Conservation (phyloP, 1,140 invertebrate genomes). For the Batillaria attramentaria region DNA sequence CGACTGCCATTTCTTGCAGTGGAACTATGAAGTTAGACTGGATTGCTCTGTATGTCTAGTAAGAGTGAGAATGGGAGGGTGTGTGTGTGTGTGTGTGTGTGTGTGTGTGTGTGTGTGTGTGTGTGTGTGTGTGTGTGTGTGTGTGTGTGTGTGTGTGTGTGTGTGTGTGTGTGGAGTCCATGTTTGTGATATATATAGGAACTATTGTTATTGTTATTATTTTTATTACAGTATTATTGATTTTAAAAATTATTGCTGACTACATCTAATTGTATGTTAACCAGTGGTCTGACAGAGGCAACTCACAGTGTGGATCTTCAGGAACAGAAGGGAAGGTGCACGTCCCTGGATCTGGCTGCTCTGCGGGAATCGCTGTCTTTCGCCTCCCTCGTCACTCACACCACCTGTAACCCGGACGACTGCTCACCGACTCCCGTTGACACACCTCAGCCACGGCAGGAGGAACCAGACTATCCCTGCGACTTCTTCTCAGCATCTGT, state of each 20-base stretch:
- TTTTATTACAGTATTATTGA: neutral
- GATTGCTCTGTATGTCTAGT: no score
- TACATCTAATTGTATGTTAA: no score
- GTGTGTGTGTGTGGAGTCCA: neutral
- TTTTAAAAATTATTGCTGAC: no score
- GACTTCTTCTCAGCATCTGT: conserved; percentile 1
- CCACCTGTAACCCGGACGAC: conserved; percentile 22
- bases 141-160: conserved; percentile 16
- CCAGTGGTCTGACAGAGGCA: conserved; percentile 26
- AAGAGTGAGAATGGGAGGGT: no score
- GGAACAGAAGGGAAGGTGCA: conserved; percentile 14
- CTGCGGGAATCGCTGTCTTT: conserved; percentile 14
- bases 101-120: neutral
- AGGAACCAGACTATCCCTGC: neutral
- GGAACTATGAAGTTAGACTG: no score
- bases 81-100: neutral
- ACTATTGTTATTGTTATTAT: neutral
- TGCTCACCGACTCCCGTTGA: conserved; percentile 4
- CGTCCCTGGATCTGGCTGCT: neutral
- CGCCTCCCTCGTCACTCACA: neutral
- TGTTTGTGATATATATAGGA: no score
- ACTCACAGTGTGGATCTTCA: conserved; percentile 5
- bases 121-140: conserved; percentile 8
- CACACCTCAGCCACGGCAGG: neutral
- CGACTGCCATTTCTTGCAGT: no score